Percentiles rank a stretch among this genome's conserved stretches.
These are phyloP conservation scores for Dicyrtoma fusca DNA, from an alignment of 2,888 invertebrate species.

Conservation along the genomic window DNA sequence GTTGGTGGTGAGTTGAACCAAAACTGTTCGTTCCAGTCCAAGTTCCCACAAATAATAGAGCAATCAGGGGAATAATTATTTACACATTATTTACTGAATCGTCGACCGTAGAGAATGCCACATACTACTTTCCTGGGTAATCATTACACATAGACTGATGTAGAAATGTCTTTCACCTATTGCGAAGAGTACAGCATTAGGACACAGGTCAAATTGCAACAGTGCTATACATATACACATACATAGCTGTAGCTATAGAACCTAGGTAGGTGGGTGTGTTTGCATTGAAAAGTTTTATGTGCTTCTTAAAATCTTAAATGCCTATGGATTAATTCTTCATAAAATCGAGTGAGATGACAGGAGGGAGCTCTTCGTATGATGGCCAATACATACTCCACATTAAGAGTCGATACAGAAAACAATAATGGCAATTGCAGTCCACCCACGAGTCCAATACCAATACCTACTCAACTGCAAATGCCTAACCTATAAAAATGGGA, in stretches of 20 bases:
- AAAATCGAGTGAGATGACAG: too few relatives aligned
- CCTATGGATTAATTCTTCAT: too few relatives aligned
- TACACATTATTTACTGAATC: slow-evolving; percentile 42
- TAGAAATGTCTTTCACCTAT: neutral
- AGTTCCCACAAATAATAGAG: slow-evolving; percentile 30
- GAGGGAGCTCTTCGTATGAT: too few relatives aligned
- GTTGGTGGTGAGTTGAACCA: slow-evolving; percentile 15
- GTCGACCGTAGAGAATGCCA: slow-evolving; percentile 37
- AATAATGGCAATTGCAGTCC: too few relatives aligned
- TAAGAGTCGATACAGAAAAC: too few relatives aligned
- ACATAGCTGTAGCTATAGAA: too few relatives aligned
- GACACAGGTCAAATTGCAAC: neutral
- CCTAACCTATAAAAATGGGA: too few relatives aligned
- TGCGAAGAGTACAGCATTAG: neutral
- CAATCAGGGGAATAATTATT: slow-evolving; percentile 41
- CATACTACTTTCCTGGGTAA: neutral
- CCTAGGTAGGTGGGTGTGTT: neutral
- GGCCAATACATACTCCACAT: too few relatives aligned
- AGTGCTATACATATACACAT: too few relatives aligned
- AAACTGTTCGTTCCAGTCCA: slow-evolving; percentile 25
- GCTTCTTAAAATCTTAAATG: neutral
- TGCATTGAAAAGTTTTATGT: slow-evolving; percentile 9
- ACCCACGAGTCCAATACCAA: too few relatives aligned
- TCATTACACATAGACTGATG: too few relatives aligned
- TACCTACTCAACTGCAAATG: too few relatives aligned